Evolutionary conservation across 2,888 invertebrate genomes (phyloP), one percentile per base, ranked within the genome.

Genomic region (Andrena bucephala): DNA sequence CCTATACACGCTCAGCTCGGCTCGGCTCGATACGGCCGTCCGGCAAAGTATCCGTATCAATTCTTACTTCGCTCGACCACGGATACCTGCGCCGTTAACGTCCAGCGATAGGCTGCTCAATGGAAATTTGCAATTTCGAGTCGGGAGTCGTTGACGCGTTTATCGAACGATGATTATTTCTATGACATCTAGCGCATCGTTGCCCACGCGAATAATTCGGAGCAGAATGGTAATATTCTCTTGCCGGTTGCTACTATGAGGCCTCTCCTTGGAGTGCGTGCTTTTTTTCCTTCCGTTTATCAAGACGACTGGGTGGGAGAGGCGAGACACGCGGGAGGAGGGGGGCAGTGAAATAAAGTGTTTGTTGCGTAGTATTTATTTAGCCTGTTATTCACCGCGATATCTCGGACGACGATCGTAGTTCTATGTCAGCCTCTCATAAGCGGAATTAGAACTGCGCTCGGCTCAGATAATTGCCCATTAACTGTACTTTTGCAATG

Each of bases 51-150:
- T 68, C 74, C 24, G 42, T 77, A 78, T 75, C 83, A 87, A 83
- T 86, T 80, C 85, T 81, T 71, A 13, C 42, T 57, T 66, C 78
- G 78, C 73, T 68, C 62, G 78, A 77, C 76, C 75, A 29, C 72
- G 71, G 75, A 69, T 10, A 77, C n/a, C 52, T 52, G 65, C 74
- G 52, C 71, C 24, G 50, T 74, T 73, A 76, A 79, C 75, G 65
- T 66, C 83, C 66, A 60, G 62, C 52, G 88, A 79, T 57, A 57
- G 74, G 74, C 57, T 77, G 63, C 1, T 20, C 4, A 20, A 24
- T n/a, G 29, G 59, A 65, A 75, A 65, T 33, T 60, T 10, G 20
- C 33, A 59, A 57, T 71, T 74, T 69, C 27, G 20, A n/a, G 42
- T 5, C n/a, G 20, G 10, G 20, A 68, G 48, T 16, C 20, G 31